Evolutionary conservation across 2,888 invertebrate genomes (phyloP).

Genomic region (Digitonthophagus gazella): DNA sequence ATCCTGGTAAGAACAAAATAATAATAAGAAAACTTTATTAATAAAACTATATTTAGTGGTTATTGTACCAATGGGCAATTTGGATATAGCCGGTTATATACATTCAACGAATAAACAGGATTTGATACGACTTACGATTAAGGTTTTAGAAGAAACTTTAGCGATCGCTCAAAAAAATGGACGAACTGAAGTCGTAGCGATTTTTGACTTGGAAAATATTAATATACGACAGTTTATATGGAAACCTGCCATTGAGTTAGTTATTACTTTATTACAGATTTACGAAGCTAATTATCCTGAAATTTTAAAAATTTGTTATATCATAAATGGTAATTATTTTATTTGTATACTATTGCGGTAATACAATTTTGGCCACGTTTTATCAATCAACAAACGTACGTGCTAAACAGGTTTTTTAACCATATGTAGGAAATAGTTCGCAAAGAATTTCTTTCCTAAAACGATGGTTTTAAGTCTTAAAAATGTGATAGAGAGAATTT

Average conservation of each 20-base stretch:
- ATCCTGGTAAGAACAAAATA: slow-evolving; percentile 58
- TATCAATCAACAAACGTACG: too few relatives aligned
- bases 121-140: slow-evolving; percentile 68
- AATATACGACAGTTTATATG: slow-evolving; percentile 78
- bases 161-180: slow-evolving; percentile 59
- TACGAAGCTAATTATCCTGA: slow-evolving; percentile 94
- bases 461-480: not conserved
- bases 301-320: slow-evolving; percentile 80
- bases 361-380: too few relatives aligned
- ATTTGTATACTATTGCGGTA: too few relatives aligned
- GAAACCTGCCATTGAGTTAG: slow-evolving; percentile 83
- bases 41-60: slow-evolving; percentile 26
- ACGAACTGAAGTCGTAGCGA: slow-evolving; percentile 65
- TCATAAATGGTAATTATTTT: slow-evolving; percentile 72
- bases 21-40: not conserved
- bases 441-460: too few relatives aligned
- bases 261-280: slow-evolving; percentile 76
- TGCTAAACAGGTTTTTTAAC: too few relatives aligned
- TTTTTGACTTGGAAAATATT: slow-evolving; percentile 78
- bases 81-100: slow-evolving; percentile 79
- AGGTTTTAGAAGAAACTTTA: slow-evolving; percentile 66
- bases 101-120: slow-evolving; percentile 72
- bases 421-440: too few relatives aligned
- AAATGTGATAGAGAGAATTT: too few relatives aligned
- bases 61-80: slow-evolving; percentile 74